Percentiles rank a stretch among this genome's conserved stretches.
Conservation (phyloP, 2,113 vertebrate species). For the Pipa parva region DNA sequence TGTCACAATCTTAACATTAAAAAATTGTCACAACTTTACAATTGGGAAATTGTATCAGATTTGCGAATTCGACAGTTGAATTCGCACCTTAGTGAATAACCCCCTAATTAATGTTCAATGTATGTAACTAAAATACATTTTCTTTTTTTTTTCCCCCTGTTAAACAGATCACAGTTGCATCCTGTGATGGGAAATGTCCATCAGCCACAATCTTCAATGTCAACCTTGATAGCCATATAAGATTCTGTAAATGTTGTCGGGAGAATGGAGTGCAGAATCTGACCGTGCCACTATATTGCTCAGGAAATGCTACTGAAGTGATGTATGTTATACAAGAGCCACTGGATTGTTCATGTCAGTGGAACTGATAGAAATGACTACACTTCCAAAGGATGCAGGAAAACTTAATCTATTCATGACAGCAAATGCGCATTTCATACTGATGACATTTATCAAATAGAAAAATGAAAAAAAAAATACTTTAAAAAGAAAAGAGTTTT, state of each 20-base stretch:
- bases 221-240: constrained; percentile 92
- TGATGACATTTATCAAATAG: constrained; percentile 10
- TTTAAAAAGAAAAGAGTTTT: too few relatives aligned
- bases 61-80: too few relatives aligned
- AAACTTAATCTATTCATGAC: too few relatives aligned
- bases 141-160: constrained; percentile 33
- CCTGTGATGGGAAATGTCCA: constrained; percentile 93
- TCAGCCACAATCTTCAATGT: constrained; percentile 98
- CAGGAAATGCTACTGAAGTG: constrained; percentile 84
- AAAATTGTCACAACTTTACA: too few relatives aligned
- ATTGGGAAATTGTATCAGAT: too few relatives aligned
- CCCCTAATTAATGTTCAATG: not conserved
- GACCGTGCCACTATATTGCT: constrained; percentile 83
- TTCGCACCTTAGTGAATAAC: too few relatives aligned
- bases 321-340: constrained; percentile 87
- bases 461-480: constrained; percentile 8
- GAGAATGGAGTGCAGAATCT: constrained; percentile 82
- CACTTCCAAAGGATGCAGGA: too few relatives aligned
- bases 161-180: constrained; percentile 81
- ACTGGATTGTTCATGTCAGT: constrained; percentile 89
- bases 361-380: too few relatives aligned
- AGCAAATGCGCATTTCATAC: not conserved
- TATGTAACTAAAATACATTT: not conserved
- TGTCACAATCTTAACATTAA: too few relatives aligned
- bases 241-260: constrained; percentile 95